phyloP scores from a whole-genome alignment of 2,797 vertebrate genomes.

The Myotis planiceps region DNA sequence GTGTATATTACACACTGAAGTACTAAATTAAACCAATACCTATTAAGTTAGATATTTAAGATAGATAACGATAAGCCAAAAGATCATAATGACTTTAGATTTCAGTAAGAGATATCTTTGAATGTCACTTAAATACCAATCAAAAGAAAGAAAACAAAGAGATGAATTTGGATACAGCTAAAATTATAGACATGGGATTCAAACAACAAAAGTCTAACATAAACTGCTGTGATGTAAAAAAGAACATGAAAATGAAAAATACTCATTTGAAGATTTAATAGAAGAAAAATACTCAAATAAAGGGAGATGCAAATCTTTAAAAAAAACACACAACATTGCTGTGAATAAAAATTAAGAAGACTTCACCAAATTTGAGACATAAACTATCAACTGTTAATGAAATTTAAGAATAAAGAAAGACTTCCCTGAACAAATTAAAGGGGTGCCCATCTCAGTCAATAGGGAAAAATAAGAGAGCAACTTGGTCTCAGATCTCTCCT shows the following conservation, averaged over 20 bases:
- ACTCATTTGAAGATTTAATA: background rate
- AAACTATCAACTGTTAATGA: background rate
- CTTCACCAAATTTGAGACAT: background rate
- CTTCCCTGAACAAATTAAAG: background rate
- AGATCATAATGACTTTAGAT: background rate
- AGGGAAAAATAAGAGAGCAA: background rate
- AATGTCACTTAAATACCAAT: background rate
- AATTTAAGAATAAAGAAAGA: background rate
- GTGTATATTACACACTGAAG: background rate
- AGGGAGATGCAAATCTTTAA: background rate
- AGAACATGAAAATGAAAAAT: background rate
- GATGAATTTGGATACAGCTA: background rate
- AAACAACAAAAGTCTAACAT: background rate
- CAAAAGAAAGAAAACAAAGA: background rate
- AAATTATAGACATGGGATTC: background rate
- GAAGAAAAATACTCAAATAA: background rate
- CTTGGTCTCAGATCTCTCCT: background rate
- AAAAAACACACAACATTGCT: background rate
- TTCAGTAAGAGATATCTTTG: background rate
- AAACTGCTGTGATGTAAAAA: background rate
- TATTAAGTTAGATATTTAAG: background rate
- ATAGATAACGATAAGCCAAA: background rate
- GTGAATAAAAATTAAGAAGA: background rate
- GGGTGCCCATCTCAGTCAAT: background rate
- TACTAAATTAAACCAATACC: background rate